Evolutionary conservation across 92 coral and sea anemone species (phyloP).

Genomic region (Epizoanthus scotinus): DNA sequence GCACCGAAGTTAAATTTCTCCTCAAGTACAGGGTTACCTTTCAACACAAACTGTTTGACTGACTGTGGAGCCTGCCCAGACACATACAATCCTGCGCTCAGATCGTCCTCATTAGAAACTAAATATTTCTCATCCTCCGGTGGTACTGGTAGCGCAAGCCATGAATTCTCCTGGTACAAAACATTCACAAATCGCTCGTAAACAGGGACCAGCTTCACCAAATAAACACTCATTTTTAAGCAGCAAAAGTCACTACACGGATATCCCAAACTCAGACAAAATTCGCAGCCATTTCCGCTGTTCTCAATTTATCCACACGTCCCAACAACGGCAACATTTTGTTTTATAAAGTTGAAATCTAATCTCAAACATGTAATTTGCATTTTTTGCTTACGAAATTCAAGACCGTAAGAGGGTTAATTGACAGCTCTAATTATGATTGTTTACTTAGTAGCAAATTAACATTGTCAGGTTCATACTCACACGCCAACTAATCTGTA

Average conservation of each 20-base stretch:
- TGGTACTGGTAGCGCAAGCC: neutral
- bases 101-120: constrained; percentile 3
- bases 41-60: neutral
- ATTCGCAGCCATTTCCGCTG: neutral
- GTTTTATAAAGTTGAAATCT: constrained; percentile 13
- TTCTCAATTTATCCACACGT: neutral
- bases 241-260: neutral
- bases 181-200: constrained; percentile 30
- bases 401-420: constrained; percentile 9
- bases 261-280: neutral
- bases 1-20: neutral
- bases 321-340: neutral
- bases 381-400: constrained; percentile 34
- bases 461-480: neutral
- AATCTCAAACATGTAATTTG: constrained; percentile 30
- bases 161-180: constrained; percentile 12
- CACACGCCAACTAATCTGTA: neutral
- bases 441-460: constrained; percentile 19
- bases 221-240: constrained; percentile 16
- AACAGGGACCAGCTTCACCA: constrained; percentile 24
- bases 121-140: constrained; percentile 6
- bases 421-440: constrained; percentile 26
- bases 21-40: neutral
- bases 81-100: neutral
- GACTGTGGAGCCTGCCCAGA: neutral